phyloP scores from a whole-genome alignment of 2,888 invertebrate species.

The Drosophila kokeensis region DNA sequence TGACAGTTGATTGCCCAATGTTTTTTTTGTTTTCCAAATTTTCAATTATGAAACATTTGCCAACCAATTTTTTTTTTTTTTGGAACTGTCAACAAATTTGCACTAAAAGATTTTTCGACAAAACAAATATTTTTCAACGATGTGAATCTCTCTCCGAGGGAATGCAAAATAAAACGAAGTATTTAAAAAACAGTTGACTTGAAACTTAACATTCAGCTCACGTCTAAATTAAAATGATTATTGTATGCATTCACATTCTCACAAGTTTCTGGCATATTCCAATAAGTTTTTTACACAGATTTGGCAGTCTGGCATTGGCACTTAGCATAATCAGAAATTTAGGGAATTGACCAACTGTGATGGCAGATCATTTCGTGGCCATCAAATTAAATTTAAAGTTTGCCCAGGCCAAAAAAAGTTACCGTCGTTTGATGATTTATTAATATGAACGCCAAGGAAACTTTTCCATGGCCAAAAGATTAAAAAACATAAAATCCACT shows the following conservation, averaged over 20 bases:
- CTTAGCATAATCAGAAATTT: conserved; percentile 43
- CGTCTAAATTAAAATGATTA: neutral
- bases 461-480: conserved; percentile 58
- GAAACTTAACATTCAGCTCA: neutral
- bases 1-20: conserved; percentile 21
- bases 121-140: neutral
- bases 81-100: neutral
- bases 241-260: neutral
- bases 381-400: conserved; percentile 72
- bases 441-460: conserved; percentile 57
- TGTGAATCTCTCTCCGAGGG: neutral
- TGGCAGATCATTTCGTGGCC: conserved; percentile 48
- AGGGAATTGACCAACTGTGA: conserved; percentile 31
- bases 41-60: conserved; percentile 5
- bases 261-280: conserved; percentile 7
- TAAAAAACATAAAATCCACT: conserved; percentile 45
- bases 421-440: conserved; percentile 66
- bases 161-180: neutral
- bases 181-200: neutral
- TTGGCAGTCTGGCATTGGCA: conserved; percentile 10
- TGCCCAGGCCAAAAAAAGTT: conserved; percentile 9
- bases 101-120: neutral
- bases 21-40: neutral
- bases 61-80: neutral
- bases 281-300: conserved; percentile 21